These are phyloP conservation scores for Lepidostoma basale DNA, from an alignment of 1,140 invertebrate genomes.

Conservation along the genomic window DNA sequence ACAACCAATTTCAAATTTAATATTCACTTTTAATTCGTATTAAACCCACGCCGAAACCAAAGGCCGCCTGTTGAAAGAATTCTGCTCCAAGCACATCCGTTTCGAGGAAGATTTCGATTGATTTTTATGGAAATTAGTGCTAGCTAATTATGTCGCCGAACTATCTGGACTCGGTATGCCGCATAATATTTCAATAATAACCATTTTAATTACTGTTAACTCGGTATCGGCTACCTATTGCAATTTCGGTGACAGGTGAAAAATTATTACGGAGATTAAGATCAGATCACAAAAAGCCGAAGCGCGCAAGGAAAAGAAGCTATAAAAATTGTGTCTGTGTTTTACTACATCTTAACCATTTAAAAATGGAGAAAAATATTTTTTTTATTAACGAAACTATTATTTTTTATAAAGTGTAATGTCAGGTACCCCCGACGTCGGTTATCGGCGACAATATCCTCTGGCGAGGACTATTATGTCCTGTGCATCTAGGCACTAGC, in stretches of 20 bases:
- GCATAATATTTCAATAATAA: slow-evolving; percentile 10
- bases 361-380: too few relatives aligned
- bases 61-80: slow-evolving; percentile 23
- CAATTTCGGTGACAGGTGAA: slow-evolving; percentile 3
- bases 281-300: slow-evolving; percentile 1
- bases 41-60: slow-evolving; percentile 1
- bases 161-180: not conserved
- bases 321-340: not conserved
- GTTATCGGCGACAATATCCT: too few relatives aligned
- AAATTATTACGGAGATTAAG: slow-evolving; percentile 12
- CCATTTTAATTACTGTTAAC: slow-evolving; percentile 10
- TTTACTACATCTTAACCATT: too few relatives aligned
- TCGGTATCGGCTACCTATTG: slow-evolving; percentile 5
- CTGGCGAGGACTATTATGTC: too few relatives aligned
- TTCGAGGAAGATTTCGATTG: slow-evolving; percentile 13
- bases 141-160: not conserved
- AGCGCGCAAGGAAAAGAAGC: not conserved
- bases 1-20: slow-evolving; percentile 13
- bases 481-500: too few relatives aligned
- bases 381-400: too few relatives aligned
- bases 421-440: too few relatives aligned
- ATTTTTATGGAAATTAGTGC: slow-evolving; percentile 20
- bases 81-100: slow-evolving; percentile 7
- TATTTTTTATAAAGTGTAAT: too few relatives aligned
- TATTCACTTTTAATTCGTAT: slow-evolving; percentile 13